Percentiles rank a stretch among this genome's conserved stretches.
phyloP scores from a whole-genome alignment of 2,888 invertebrate genomes.

The Perithous albicinctus region DNA sequence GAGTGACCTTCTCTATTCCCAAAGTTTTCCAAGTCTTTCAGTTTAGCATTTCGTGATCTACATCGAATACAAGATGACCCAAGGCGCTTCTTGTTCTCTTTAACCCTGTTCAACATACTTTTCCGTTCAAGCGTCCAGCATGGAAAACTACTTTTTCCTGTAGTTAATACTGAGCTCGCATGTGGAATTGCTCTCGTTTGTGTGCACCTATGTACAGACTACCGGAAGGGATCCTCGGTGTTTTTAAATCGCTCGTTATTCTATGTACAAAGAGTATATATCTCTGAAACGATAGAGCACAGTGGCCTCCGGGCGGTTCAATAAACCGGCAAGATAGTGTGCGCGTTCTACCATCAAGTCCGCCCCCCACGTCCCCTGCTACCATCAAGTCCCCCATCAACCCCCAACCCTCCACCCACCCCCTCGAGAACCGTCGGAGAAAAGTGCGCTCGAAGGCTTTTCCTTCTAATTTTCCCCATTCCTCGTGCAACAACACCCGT shows the following conservation, averaged over 20 bases:
- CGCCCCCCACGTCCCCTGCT: no score
- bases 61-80: slow-evolving; percentile 25
- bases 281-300: slow-evolving; percentile 17
- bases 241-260: slow-evolving; percentile 44
- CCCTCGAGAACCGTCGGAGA: neutral
- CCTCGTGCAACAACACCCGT: neutral
- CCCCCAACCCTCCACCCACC: no score
- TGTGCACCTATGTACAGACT: neutral
- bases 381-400: slow-evolving; percentile 5
- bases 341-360: slow-evolving; percentile 36
- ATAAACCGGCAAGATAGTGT: slow-evolving; percentile 53
- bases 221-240: slow-evolving; percentile 6
- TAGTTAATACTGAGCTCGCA: neutral
- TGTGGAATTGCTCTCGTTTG: neutral
- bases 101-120: slow-evolving; percentile 3
- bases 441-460: slow-evolving; percentile 49
- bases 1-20: neutral
- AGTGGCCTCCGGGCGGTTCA: slow-evolving; percentile 42
- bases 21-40: slow-evolving; percentile 3
- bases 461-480: slow-evolving; percentile 52
- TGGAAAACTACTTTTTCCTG: slow-evolving; percentile 13
- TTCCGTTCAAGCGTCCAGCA: neutral
- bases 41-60: slow-evolving; percentile 19
- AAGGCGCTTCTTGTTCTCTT: slow-evolving; percentile 29
- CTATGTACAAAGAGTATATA: slow-evolving; percentile 11